Evolutionary conservation across 1,140 invertebrate species (phyloP).

Genomic region (Drosophila sturtevanti): DNA sequence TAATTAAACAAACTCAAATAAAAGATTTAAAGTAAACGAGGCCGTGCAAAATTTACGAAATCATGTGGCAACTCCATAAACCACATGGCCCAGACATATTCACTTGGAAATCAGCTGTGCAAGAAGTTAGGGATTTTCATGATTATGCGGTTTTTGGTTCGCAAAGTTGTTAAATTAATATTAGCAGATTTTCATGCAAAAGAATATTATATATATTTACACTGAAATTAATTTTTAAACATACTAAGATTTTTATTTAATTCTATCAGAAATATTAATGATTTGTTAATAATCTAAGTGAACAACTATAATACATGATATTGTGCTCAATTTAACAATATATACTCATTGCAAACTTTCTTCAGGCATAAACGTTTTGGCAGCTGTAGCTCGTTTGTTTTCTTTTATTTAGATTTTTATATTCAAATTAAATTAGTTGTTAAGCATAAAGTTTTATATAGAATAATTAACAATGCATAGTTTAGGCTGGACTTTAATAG

Average conservation of each 20-base stretch:
- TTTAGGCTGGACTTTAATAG: conserved; percentile 87
- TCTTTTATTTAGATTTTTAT: conserved; percentile 57
- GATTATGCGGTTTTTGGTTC: neutral
- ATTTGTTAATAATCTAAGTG: no score
- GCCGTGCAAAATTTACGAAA: conserved; percentile 3
- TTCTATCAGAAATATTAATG: no score
- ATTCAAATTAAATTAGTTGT: conserved; percentile 66
- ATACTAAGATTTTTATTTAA: no score
- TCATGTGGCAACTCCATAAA: conserved; percentile 46
- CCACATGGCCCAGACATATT: conserved; percentile 43
- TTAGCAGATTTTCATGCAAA: no score
- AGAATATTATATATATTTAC: no score
- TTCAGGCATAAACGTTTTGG: conserved; percentile 24
- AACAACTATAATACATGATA: no score
- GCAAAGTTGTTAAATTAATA: no score
- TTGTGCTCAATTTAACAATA: neutral
- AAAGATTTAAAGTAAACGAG: conserved; percentile 22
- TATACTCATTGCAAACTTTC: neutral
- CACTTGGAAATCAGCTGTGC: conserved; percentile 50
- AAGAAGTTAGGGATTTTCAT: conserved; percentile 1
- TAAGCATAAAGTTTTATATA: conserved; percentile 58
- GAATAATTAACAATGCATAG: conserved; percentile 85
- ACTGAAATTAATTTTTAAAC: no score
- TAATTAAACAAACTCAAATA: conserved; percentile 56
- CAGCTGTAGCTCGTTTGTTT: conserved; percentile 25